Percentiles rank a stretch among this genome's conserved stretches.
phyloP scores from a whole-genome alignment of 2,113 vertebrate genomes.

The Anarhynchus alexandrinus region DNA sequence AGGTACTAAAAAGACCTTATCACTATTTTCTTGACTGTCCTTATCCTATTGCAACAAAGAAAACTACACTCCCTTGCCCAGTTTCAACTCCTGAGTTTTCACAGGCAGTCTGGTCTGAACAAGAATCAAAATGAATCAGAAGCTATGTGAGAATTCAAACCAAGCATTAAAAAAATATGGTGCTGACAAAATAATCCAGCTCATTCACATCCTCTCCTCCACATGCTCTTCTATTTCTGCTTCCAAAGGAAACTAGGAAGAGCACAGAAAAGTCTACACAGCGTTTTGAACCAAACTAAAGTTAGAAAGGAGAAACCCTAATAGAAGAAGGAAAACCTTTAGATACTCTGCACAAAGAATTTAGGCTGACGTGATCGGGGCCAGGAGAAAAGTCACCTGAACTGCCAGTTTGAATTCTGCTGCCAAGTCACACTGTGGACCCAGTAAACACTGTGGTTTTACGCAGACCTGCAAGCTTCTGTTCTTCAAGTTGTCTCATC shows the following conservation, averaged over 20 bases:
- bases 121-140: not conserved
- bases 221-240: not conserved
- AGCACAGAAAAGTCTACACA: not conserved
- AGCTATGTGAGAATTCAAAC: constrained; percentile 11
- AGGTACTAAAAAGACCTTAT: not conserved
- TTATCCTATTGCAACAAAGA: not conserved
- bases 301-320: not conserved
- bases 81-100: constrained; percentile 6
- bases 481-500: not conserved
- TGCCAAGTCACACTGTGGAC: not conserved
- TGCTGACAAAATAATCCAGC: constrained; percentile 23
- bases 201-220: constrained; percentile 23
- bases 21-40: not conserved
- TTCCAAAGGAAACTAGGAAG: not conserved
- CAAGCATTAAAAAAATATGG: not conserved
- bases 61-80: not conserved
- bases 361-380: not conserved
- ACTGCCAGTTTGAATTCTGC: not conserved
- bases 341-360: not conserved
- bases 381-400: not conserved
- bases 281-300: not conserved
- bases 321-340: not conserved
- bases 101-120: constrained; percentile 19
- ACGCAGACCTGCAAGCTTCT: not conserved
- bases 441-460: too few relatives aligned